Evolutionary conservation across 1,140 invertebrate genomes (phyloP).

Genomic region (Trichogramma pretiosum): DNA sequence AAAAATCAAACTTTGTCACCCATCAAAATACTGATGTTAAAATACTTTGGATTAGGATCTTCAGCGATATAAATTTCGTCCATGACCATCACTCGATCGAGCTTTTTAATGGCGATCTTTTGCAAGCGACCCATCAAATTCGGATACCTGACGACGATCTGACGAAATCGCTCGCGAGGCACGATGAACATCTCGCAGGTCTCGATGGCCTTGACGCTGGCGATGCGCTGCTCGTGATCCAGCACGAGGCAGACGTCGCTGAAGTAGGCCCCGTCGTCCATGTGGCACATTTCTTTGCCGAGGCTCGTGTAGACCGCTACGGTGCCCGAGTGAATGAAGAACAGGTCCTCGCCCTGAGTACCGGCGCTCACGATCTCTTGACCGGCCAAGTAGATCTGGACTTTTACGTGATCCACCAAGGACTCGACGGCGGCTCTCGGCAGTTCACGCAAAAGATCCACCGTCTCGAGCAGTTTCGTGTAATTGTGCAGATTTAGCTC

Average conservation of each 20-base stretch:
- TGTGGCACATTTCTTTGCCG: constrained; percentile 39
- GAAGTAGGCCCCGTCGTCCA: constrained; percentile 39
- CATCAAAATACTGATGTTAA: constrained; percentile 29
- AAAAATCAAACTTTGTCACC: neutral
- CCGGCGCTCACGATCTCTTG: constrained; percentile 45
- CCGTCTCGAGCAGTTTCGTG: constrained; percentile 37
- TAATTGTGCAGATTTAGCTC: constrained; percentile 44
- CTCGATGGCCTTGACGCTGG: constrained; percentile 48
- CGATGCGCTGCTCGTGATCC: constrained; percentile 43
- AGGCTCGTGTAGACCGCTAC: constrained; percentile 42
- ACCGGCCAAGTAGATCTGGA: constrained; percentile 44
- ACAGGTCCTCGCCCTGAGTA: constrained; percentile 39
- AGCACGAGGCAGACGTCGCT: constrained; percentile 43
- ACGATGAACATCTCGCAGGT: constrained; percentile 48
- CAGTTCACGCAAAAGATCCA: constrained; percentile 41
- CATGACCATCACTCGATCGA: constrained; percentile 21
- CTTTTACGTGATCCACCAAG: constrained; percentile 34
- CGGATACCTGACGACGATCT: constrained; percentile 27
- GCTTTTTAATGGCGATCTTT: constrained; percentile 26
- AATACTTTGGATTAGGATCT: neutral
- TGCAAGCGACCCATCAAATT: constrained; percentile 29
- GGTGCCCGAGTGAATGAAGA: constrained; percentile 45
- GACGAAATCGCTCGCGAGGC: constrained; percentile 41
- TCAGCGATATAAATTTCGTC: constrained; percentile 13
- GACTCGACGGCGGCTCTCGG: constrained; percentile 32